Evolutionary conservation across 2,888 invertebrate genomes (phyloP), one percentile per base, ranked within the genome.

Genomic region (Lasioglossum calceatum): DNA sequence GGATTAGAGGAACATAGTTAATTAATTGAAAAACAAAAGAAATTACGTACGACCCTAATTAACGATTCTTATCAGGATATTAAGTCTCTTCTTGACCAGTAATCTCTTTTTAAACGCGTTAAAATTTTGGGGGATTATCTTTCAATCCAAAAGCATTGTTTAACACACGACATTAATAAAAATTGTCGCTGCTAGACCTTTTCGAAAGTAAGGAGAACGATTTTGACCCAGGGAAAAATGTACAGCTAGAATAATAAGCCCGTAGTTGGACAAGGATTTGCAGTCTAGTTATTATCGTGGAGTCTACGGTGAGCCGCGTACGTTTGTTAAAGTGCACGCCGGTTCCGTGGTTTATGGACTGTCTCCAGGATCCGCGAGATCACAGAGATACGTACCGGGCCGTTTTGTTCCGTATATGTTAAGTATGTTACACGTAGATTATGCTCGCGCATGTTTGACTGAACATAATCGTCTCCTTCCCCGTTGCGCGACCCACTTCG

Each of bases 401-500:
- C 84, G 82, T 88, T 89, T 89, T 82, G 79, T 92, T 90, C 92
- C 85, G 84, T 88, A 87, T 89, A 92, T 87, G 84, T 87, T 88
- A 90, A 90, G 87, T 90, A 79, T 90, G 90, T 90, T 91, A 89
- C 89, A 88, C 89, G 91, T 90, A 88, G 85, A 91, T 91, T 91
- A 92, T 88, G 86, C 89, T 79, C 85, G 84, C 80, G 86, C 89
- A 91, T 89, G 91, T 91, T 91, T 90, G 84, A 88, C 82, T 85
- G 83, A 90, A 88, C 89, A 90, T 90, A 89, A 89, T 90, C 90
- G 84, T 89, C 89, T 84, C 79, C 81, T 85, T 88, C 80, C 81
- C 88, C 88, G 89, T 90, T 89, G 89, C 85, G 87, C 91, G 92
- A 91, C 92, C 92, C 90, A 92, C 90, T 92, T 92, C 84, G 84